Evolutionary conservation across 2,797 vertebrate genomes (phyloP), one percentile per base, ranked within the genome.

Genomic region (Malurus splendens): DNA sequence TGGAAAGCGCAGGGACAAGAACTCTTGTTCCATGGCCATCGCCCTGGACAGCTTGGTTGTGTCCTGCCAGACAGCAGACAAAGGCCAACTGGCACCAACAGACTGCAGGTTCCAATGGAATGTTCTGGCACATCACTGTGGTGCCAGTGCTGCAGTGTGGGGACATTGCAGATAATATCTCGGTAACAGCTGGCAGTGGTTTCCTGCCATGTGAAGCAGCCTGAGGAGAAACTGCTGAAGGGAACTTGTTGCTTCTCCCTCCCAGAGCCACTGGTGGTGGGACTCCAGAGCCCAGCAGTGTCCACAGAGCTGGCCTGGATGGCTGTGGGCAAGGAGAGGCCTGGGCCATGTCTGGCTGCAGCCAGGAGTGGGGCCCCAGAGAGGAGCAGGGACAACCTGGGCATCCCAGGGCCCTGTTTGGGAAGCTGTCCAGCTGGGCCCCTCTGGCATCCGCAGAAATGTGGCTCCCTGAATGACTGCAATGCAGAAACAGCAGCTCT

Each of bases 71-170:
- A 30, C 20, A 13, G 30, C 51, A 68, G 5, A 13, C 16, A 1
- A 70, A 44, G 30, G 15, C 41, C 38, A 50, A 19, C 61, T 82
- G 50, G 6, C 36, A 60, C 27, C 66, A 82, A 25, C 57, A 8
- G 57, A 56, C 48, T 33, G 48, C 6, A 1, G 33, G 59, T 83
- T 87, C 54, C 28, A 17, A 15, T 41, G 45, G 39, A 50, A 62
- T 20, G 45, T 52, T 61, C 62, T 79, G 48, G 39, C 8, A 12
- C 2, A 1, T 28, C 61, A n/a, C 66, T 14, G 16, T 44, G 48
- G 38, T 28, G 10, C 42, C 67, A 1, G 1, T 27, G 25, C 50
- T 10, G 6, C 6, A 1, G 3, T 8, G 8, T 4, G 5, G 41
- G 38, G 33, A 76, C 60, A 52, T 27, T 1, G 3, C 48, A 60